phyloP scores from a whole-genome alignment of 2,797 vertebrate genomes.

The Sebastes paucispinis region DNA sequence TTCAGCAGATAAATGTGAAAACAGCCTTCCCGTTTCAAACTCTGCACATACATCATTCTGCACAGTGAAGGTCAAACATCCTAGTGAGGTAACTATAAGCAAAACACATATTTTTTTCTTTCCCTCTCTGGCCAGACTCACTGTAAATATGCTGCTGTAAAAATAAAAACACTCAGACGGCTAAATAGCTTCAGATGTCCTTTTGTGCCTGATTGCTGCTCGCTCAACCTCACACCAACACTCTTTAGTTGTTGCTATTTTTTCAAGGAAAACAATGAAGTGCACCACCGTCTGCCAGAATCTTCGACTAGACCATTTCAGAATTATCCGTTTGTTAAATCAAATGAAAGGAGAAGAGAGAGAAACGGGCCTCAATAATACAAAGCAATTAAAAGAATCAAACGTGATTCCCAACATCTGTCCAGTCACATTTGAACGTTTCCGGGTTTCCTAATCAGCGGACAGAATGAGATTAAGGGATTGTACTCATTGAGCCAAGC shows the following conservation, averaged over 20 bases:
- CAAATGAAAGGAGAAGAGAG: constrained; percentile 46
- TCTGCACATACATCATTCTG: not conserved
- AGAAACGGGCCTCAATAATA: constrained; percentile 70
- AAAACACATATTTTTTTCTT: not conserved
- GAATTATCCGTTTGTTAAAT: constrained; percentile 49
- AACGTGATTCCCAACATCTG: constrained; percentile 94
- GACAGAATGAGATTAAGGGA: constrained; percentile 98
- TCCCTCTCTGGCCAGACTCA: not conserved
- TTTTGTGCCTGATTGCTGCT: constrained; percentile 56
- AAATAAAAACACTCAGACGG: constrained; percentile 48
- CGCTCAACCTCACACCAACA: constrained; percentile 42
- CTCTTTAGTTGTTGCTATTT: constrained; percentile 35
- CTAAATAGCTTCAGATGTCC: constrained; percentile 32
- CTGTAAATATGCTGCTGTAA: constrained; percentile 16
- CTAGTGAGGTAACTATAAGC: not conserved
- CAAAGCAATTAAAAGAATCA: constrained; percentile 99
- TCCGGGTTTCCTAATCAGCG: constrained; percentile 92
- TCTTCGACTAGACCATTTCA: constrained; percentile 5
- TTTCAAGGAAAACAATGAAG: constrained; percentile 23
- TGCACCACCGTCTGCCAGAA: not conserved
- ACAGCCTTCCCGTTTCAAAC: not conserved
- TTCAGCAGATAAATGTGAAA: not conserved
- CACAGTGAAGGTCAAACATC: not conserved
- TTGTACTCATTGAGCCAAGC: constrained; percentile 97
- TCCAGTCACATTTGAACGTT: constrained; percentile 95